Evolutionary conservation across 2,888 invertebrate species (phyloP).

Genomic region (Ophioninae sp.): DNA sequence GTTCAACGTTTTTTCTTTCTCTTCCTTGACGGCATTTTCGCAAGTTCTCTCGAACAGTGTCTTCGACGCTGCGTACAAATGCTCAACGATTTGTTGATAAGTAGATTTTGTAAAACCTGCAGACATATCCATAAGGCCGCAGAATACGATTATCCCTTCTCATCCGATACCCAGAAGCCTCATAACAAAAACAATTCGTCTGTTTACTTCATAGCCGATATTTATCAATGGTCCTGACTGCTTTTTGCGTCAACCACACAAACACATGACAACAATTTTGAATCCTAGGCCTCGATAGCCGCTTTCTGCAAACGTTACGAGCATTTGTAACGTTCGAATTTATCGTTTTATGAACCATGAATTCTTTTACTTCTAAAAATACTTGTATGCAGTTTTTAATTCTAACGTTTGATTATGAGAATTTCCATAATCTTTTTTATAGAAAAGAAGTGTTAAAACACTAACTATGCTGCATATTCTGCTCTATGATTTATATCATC

Average conservation of each 20-base stretch:
- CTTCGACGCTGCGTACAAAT: slow-evolving; percentile 48
- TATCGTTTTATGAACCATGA: too few species aligned
- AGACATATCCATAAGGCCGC: slow-evolving; percentile 52
- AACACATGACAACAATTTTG: slow-evolving; percentile 62
- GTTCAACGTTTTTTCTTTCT: slow-evolving; percentile 60
- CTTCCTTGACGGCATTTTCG: slow-evolving; percentile 60
- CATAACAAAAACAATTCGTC: slow-evolving; percentile 62
- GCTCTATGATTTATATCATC: not conserved
- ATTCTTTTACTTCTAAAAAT: too few species aligned
- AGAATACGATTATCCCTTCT: slow-evolving; percentile 68
- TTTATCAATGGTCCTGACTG: slow-evolving; percentile 50
- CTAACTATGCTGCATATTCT: not conserved
- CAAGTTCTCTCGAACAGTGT: slow-evolving; percentile 52
- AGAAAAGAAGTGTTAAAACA: not conserved
- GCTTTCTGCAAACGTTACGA: not conserved
- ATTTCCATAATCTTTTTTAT: not conserved
- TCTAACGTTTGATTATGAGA: not conserved
- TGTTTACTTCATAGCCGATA: slow-evolving; percentile 66
- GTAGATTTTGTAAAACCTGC: slow-evolving; percentile 52
- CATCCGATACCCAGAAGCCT: too few species aligned
- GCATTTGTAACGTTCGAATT: too few species aligned
- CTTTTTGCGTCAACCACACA: slow-evolving; percentile 59
- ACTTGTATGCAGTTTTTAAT: not conserved
- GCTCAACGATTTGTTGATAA: too few species aligned
- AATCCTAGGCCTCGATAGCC: slow-evolving; percentile 65